phyloP scores from a whole-genome alignment of 2,888 invertebrate species.

The Conomelus anceps region DNA sequence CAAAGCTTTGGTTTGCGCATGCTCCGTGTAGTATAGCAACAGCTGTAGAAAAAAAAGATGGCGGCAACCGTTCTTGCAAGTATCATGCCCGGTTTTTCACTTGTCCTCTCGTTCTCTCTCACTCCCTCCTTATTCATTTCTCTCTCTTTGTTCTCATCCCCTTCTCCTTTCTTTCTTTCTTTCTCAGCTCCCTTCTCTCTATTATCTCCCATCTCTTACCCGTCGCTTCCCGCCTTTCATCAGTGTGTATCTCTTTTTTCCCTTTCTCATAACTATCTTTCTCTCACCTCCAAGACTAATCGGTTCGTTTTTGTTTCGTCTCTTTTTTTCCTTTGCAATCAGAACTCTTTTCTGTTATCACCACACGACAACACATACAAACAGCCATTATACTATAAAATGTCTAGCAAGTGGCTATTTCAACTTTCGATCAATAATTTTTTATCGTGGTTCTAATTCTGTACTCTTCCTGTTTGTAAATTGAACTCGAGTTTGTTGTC shows the following conservation, averaged over 20 bases:
- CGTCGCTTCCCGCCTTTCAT: background rate
- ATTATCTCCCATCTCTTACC: background rate
- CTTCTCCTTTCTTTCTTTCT: background rate
- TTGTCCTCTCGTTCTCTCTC: background rate
- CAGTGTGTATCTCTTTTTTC: background rate
- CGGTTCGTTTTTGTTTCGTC: background rate
- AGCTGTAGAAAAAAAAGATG: background rate
- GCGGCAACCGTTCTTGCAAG: background rate
- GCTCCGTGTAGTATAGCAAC: background rate
- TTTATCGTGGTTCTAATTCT: background rate
- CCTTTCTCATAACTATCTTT: background rate
- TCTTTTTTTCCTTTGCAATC: background rate
- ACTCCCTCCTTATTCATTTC: background rate
- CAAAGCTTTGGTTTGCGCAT: background rate
- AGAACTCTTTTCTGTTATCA: background rate
- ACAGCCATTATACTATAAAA: background rate
- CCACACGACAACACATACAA: background rate
- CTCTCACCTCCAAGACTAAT: background rate
- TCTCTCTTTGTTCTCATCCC: background rate
- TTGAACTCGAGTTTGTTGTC: background rate
- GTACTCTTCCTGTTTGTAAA: background rate
- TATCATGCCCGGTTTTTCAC: background rate
- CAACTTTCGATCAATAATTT: background rate
- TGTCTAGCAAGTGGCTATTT: background rate
- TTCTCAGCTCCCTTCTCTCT: background rate